Conservation (phyloP, 2,113 vertebrate genomes). For the Nerophis ophidion region DNA sequence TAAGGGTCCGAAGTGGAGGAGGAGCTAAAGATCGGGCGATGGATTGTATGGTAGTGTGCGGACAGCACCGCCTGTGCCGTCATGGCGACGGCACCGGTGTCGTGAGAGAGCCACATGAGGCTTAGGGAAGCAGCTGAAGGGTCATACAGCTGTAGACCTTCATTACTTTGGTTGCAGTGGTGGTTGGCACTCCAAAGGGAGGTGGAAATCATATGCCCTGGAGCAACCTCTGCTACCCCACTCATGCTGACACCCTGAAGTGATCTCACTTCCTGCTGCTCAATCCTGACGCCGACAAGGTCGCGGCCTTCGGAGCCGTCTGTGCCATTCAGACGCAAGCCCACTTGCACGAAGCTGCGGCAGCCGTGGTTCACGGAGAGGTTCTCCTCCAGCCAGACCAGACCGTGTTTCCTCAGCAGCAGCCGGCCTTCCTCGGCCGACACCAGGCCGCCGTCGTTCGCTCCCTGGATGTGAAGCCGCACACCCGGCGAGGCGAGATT, state of each 20-base stretch:
- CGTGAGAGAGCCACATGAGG: slow-evolving; percentile 83
- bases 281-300: slow-evolving; percentile 73
- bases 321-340: slow-evolving; percentile 72
- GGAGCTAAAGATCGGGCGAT: slow-evolving; percentile 76
- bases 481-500: slow-evolving; percentile 66
- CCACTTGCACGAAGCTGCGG: slow-evolving; percentile 80
- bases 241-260: slow-evolving; percentile 78
- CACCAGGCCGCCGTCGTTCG: slow-evolving; percentile 52
- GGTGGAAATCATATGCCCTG: slow-evolving; percentile 68
- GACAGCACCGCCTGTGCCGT: slow-evolving; percentile 74
- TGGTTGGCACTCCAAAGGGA: slow-evolving; percentile 75
- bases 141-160: slow-evolving; percentile 72
- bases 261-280: slow-evolving; percentile 74
- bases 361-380: slow-evolving; percentile 79
- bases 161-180: slow-evolving; percentile 76
- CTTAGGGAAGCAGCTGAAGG: slow-evolving; percentile 67
- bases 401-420: slow-evolving; percentile 75
- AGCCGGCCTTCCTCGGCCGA: slow-evolving; percentile 62
- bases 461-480: slow-evolving; percentile 71
- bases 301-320: slow-evolving; percentile 68
- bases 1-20: slow-evolving; percentile 78
- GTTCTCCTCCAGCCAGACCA: slow-evolving; percentile 81
- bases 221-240: slow-evolving; percentile 74
- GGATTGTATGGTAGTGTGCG: slow-evolving; percentile 80
- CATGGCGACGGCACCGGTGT: slow-evolving; percentile 81